Base-by-base conservation (phyloP, 1,140 invertebrate genomes). In the Drosophila burlai region DNA sequence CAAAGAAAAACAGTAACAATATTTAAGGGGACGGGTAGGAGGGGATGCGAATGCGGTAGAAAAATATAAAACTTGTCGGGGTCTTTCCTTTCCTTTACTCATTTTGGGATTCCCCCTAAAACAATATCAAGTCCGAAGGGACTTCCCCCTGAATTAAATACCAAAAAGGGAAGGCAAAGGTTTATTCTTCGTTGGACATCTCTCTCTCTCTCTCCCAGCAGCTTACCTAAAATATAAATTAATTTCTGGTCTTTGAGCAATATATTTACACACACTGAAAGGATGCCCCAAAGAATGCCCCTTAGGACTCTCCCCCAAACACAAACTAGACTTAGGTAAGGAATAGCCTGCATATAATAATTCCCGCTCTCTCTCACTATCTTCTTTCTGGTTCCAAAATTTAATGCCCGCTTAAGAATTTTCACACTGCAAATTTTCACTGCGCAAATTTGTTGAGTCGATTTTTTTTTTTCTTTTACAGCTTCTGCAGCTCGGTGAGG, bases 401-500 rank as follows among this genome's bases (percentile, higher is more conserved):
- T 57, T 52, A 52, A 68, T 40, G 76, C 34, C 66, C 63, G 67
- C 63, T 38, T 13, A 34, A 43, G 18, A 67, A 80, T 83, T 82
- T 67, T 29, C 38, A 76, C 65, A 31, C 29, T 24, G 26, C 26
- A 29, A 4, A 73, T 62, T 81, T 65, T 81, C 63, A 81, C 81
- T 85, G 74, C 68, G 66, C 24, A 24, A 76, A 85, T 81, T 81
- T 82, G 59, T 24, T 24, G 36, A 81, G 46, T 73, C 38, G 67
- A 60, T 72, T 49, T 49, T 47, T 6, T 29, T 5, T 24, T 24
- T 24, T 24, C 3, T 26, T 26, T 74, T 59, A 91, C 21, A 91
- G 79, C 68, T 92, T 93, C 50, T 93, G 92, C 62, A 93, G 91
- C 64, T 93, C 92, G 5, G 92, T 93, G 52, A 69, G 87, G 18